Evolutionary conservation across 2,888 invertebrate genomes (phyloP).

Genomic region (Campaea margaritaria): DNA sequence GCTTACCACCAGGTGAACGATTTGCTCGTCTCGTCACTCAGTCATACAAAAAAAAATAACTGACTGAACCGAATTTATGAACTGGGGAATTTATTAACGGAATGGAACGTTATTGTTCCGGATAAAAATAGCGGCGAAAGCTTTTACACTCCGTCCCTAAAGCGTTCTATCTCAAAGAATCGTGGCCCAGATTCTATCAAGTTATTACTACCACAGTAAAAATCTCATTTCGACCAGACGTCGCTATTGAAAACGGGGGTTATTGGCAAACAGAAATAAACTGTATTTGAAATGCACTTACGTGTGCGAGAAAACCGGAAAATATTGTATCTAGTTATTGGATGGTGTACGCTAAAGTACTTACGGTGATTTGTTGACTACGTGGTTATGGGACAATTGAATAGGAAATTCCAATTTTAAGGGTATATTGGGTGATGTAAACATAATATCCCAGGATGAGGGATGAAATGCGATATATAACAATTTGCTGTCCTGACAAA

Average conservation of each 20-base stretch:
- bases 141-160: conserved; percentile 4
- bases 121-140: not conserved
- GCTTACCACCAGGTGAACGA: too few species aligned
- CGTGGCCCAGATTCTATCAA: conserved; percentile 55
- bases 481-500: too few species aligned
- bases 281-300: conserved; percentile 52
- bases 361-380: conserved; percentile 14
- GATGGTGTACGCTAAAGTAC: conserved; percentile 16
- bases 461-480: too few species aligned
- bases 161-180: conserved; percentile 37
- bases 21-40: too few species aligned
- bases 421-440: too few species aligned
- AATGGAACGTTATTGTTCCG: not conserved
- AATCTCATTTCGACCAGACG: conserved; percentile 62
- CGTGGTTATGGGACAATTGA: not conserved
- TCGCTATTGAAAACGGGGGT: conserved; percentile 60
- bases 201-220: conserved; percentile 64
- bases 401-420: not conserved
- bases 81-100: too few species aligned
- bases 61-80: too few species aligned
- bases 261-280: conserved; percentile 64
- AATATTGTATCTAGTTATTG: conserved; percentile 26
- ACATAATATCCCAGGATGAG: too few species aligned
- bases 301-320: conserved; percentile 15
- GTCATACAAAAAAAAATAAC: too few species aligned